Evolutionary conservation across 2,113 vertebrate species (phyloP).

Genomic region (Nannobrachium achirus): DNA sequence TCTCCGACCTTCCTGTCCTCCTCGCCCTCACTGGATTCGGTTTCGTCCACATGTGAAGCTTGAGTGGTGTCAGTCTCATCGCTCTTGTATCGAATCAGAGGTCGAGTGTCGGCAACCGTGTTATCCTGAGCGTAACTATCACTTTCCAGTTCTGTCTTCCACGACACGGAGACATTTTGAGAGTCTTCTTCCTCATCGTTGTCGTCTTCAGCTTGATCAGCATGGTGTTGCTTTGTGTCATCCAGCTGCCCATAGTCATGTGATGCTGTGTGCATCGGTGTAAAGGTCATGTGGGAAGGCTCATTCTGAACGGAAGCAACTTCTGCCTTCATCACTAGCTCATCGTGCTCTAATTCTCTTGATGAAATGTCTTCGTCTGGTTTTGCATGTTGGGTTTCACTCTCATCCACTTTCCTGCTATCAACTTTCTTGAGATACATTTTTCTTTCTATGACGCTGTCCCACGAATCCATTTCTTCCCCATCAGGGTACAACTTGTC

Average conservation of each 20-base stretch:
- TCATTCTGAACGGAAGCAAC: neutral
- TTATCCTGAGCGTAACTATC: constrained; percentile 81
- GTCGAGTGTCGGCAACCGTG: constrained; percentile 79
- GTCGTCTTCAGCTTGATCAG: constrained; percentile 37
- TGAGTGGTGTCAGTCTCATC: constrained; percentile 74
- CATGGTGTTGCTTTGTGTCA: constrained; percentile 8
- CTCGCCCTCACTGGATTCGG: constrained; percentile 73
- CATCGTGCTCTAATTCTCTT: constrained; percentile 32
- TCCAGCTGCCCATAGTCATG: neutral
- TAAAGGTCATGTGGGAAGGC: neutral
- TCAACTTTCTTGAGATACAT: constrained; percentile 18
- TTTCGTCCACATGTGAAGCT: constrained; percentile 63
- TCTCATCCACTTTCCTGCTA: constrained; percentile 22
- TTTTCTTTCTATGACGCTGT: constrained; percentile 64
- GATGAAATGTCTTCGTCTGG: constrained; percentile 65
- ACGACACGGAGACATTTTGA: constrained; percentile 75
- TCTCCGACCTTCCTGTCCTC: constrained; percentile 60
- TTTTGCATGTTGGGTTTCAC: constrained; percentile 46
- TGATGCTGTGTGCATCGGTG: constrained; percentile 6
- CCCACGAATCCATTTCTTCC: constrained; percentile 70
- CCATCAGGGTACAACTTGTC: constrained; percentile 67
- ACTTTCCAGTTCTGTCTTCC: constrained; percentile 73
- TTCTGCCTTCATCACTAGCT: constrained; percentile 3
- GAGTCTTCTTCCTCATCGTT: constrained; percentile 69
- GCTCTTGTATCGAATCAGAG: constrained; percentile 79